Percentiles rank a stretch among this genome's conserved stretches.
These are phyloP conservation scores for Cassiopea xamachana DNA, from an alignment of 30 jellyfish, hydroid and myxozoan genomes.

Conservation along the genomic window DNA sequence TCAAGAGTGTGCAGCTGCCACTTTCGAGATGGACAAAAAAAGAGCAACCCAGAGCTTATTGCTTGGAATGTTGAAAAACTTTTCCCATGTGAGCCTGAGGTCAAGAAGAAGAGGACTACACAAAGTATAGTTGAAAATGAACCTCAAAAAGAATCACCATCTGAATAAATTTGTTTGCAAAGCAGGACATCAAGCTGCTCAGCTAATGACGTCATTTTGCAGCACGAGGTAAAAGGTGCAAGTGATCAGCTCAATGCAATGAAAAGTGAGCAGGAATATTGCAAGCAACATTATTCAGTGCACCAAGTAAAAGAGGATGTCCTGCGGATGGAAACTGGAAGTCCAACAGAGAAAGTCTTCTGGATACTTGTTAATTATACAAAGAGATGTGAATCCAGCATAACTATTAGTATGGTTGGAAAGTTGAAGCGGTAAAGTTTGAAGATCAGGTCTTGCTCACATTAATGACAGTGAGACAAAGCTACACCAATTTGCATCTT, in stretches of 20 bases:
- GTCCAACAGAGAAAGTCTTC: conserved; percentile 34
- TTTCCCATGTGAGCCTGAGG: conserved; percentile 8
- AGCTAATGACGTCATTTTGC: neutral
- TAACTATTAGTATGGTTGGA: conserved; percentile 42
- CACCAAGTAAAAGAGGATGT: conserved; percentile 15
- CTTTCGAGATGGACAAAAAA: conserved; percentile 29
- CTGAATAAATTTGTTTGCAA: too few species aligned
- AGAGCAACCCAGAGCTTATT: conserved; percentile 7
- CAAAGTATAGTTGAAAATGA: neutral
- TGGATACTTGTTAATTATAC: conserved; percentile 15
- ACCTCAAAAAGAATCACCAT: neutral
- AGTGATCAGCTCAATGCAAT: neutral
- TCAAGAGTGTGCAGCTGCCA: conserved; percentile 54
- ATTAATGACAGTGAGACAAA: conserved; percentile 35
- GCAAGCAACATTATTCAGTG: conserved; percentile 2
- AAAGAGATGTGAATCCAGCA: neutral
- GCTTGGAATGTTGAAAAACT: conserved; percentile 7
- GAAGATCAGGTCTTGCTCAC: conserved; percentile 36
- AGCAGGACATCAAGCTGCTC: too few species aligned
- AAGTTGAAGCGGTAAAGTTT: conserved; percentile 5
- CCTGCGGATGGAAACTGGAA: conserved; percentile 45
- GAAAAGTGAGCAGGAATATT: neutral
- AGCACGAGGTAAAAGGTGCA: conserved; percentile 1
- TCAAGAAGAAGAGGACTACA: neutral
- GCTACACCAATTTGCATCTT: conserved; percentile 46